A percentile compares a stretch with the other conserved stretches of the same genome.
Conservation (phyloP, 2,113 vertebrate species). For the Willisornis vidua region DNA sequence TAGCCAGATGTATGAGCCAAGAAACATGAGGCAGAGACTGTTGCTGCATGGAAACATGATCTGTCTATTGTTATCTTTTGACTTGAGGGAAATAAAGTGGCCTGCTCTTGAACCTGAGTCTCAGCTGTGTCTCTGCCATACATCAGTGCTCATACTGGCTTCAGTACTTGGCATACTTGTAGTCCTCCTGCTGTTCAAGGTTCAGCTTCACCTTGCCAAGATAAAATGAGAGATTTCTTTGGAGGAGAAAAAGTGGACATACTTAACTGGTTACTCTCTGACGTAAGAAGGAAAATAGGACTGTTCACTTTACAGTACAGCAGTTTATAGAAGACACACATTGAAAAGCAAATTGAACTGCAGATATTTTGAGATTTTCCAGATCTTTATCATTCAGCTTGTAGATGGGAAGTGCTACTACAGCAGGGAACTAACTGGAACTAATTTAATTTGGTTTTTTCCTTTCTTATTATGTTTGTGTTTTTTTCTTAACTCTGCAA, state of each 20-base stretch:
- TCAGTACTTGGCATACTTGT: fast-evolving
- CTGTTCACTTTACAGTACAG: background rate
- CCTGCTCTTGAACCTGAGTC: background rate
- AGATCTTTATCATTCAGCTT: background rate
- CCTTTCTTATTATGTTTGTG: background rate
- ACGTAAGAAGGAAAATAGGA: background rate
- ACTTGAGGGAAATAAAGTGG: background rate
- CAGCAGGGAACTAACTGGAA: background rate
- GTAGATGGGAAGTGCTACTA: background rate
- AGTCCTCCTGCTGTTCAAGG: background rate
- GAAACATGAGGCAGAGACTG: background rate
- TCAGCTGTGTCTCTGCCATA: background rate
- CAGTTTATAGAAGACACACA: background rate
- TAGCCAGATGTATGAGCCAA: background rate
- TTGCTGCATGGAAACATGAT: background rate
- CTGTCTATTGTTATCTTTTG: background rate
- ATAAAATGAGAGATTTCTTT: background rate
- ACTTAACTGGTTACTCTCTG: background rate
- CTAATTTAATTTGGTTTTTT: background rate
- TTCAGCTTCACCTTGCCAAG: background rate
- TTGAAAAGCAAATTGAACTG: background rate
- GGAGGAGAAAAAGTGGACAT: background rate
- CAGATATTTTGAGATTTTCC: background rate
- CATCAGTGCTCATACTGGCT: background rate
- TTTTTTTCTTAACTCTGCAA: background rate